phyloP scores from a whole-genome alignment of 1,140 invertebrate species.

The Bombus huntii region DNA sequence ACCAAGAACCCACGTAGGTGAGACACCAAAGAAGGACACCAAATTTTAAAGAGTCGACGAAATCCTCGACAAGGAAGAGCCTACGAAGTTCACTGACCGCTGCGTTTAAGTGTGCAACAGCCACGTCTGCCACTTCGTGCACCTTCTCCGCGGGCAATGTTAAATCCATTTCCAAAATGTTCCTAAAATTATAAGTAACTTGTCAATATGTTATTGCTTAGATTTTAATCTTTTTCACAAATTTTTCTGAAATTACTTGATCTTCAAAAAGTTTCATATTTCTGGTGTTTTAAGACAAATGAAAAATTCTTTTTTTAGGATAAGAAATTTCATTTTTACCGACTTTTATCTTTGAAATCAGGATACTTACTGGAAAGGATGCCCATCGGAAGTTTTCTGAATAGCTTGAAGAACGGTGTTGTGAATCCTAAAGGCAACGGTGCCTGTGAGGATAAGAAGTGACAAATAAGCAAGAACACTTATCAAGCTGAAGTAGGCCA shows the following conservation, averaged over 20 bases:
- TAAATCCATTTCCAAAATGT: conserved; percentile 93
- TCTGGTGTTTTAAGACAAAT: not conserved
- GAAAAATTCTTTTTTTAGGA: not conserved
- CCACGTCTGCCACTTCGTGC: conserved; percentile 91
- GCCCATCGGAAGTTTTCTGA: conserved; percentile 97
- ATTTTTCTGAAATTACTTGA: not conserved
- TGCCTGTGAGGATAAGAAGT: conserved; percentile 91
- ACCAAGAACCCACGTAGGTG: conserved; percentile 98
- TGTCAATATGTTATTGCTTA: not conserved
- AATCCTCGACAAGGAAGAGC: conserved; percentile 97
- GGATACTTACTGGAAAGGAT: conserved; percentile 96
- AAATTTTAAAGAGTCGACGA: conserved; percentile 98
- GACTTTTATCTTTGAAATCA: not conserved
- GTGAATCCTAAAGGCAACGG: conserved; percentile 97
- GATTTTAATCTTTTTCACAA: not conserved
- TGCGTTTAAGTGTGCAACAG: conserved; percentile 93
- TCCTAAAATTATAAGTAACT: conserved; percentile 83
- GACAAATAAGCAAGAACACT: conserved; percentile 96
- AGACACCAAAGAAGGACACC: conserved; percentile 95
- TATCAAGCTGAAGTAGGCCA: conserved; percentile 97
- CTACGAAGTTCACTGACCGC: conserved; percentile 91
- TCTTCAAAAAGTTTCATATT: not conserved
- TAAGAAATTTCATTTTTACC: not conserved
- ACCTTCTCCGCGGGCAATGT: conserved; percentile 93
- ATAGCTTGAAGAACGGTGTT: conserved; percentile 97